A percentile compares a stretch with the other conserved stretches of the same genome.
These are phyloP conservation scores for Halichoeres trimaculatus DNA, from an alignment of 2,113 vertebrate species.

Conservation along the genomic window DNA sequence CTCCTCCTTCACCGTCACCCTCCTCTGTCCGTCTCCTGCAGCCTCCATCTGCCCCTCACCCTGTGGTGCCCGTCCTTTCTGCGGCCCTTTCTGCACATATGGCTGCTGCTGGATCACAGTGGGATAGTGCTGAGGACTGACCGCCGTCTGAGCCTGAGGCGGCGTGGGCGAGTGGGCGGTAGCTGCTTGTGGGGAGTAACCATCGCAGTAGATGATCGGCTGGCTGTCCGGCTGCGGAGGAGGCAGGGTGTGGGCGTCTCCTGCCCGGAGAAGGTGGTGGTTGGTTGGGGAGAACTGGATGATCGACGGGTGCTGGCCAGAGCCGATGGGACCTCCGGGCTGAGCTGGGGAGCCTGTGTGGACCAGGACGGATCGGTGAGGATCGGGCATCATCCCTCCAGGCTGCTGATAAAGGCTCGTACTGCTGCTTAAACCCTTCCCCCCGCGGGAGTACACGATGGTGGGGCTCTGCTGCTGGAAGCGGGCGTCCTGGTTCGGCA, in stretches of 20 bases:
- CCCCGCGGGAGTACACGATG: conserved; percentile 89
- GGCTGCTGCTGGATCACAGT: conserved; percentile 95
- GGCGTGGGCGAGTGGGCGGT: conserved; percentile 76
- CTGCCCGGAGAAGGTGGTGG: conserved; percentile 86
- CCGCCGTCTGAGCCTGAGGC: conserved; percentile 25
- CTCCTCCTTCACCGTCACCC: conserved; percentile 96
- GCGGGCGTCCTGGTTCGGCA: conserved; percentile 82
- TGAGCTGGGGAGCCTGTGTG: conserved; percentile 90
- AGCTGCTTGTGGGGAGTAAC: conserved; percentile 76
- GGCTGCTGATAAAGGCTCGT: conserved; percentile 88
- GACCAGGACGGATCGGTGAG: conserved; percentile 94
- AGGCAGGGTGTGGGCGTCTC: conserved; percentile 81
- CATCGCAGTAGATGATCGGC: conserved; percentile 93
- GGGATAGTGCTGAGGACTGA: conserved; percentile 86
- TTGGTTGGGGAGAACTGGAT: conserved; percentile 95
- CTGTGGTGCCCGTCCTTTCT: conserved; percentile 67
- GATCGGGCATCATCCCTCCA: conserved; percentile 83
- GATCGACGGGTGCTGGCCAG: conserved; percentile 88
- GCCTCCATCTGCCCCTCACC: conserved; percentile 73
- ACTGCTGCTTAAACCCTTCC: conserved; percentile 87
- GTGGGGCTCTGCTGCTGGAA: conserved; percentile 92
- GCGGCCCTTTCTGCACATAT: conserved; percentile 66
- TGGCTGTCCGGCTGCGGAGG: conserved; percentile 86
- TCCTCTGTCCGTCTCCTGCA: conserved; percentile 73
- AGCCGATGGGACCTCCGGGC: conserved; percentile 61